Conservation (phyloP, 2,113 vertebrate genomes). For the Dipodomys merriami region DNA sequence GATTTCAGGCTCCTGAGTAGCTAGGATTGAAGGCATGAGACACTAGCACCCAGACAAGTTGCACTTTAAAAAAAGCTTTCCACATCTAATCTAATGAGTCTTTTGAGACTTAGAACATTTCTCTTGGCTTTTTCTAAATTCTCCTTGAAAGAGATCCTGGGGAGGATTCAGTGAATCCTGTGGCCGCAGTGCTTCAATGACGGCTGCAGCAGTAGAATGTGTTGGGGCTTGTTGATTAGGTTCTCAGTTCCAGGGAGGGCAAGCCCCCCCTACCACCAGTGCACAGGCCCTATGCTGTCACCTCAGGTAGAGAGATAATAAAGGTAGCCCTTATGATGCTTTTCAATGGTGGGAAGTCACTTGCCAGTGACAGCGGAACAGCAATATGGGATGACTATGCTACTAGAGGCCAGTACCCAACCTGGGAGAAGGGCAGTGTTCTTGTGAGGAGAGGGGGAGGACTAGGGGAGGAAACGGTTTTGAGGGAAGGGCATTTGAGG, state of each 20-base stretch:
- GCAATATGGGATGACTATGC: not conserved
- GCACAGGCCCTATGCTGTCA: too few relatives aligned
- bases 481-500: not conserved
- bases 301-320: not conserved
- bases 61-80: not conserved
- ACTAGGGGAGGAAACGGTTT: not conserved
- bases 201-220: not conserved
- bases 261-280: not conserved
- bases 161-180: not conserved
- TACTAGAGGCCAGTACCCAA: not conserved
- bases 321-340: not conserved
- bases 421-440: not conserved
- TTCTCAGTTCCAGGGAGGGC: not conserved
- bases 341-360: not conserved
- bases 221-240: not conserved
- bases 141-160: not conserved
- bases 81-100: not conserved
- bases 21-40: too few relatives aligned
- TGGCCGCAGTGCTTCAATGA: not conserved
- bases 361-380: too few relatives aligned
- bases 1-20: too few relatives aligned
- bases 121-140: constrained; percentile 1
- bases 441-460: not conserved
- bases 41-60: too few relatives aligned
- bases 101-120: constrained; percentile 10